Evolutionary conservation across 2,797 vertebrate species (phyloP).

Genomic region (Falco columbarius): DNA sequence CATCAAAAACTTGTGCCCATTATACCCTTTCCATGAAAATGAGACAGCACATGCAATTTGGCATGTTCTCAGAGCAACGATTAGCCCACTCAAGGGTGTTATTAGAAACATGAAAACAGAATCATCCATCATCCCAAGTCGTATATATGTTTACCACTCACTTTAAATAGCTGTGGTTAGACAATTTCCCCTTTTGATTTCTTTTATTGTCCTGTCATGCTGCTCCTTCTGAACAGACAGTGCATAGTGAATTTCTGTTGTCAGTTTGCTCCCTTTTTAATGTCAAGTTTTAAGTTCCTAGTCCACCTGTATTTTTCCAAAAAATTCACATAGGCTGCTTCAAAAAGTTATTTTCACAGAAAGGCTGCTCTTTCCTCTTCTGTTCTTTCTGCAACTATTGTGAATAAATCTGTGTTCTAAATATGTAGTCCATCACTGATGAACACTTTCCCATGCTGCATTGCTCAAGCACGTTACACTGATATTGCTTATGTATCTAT

Average conservation of each 20-base stretch:
- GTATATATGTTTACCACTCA: neutral
- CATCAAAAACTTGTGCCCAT: neutral
- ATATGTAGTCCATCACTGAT: slow-evolving; percentile 12
- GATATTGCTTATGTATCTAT: neutral
- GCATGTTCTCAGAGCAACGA: neutral
- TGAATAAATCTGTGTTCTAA: neutral
- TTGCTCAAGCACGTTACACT: neutral
- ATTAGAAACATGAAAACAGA: neutral
- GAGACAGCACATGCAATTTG: neutral
- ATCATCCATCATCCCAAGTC: neutral
- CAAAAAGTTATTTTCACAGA: neutral
- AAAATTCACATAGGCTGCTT: neutral
- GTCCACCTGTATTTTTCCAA: neutral
- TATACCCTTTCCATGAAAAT: neutral
- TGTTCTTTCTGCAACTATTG: neutral
- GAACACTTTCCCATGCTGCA: neutral
- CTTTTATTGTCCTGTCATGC: neutral
- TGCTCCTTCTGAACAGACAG: slow-evolving; percentile 34
- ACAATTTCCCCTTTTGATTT: neutral
- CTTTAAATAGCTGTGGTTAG: neutral
- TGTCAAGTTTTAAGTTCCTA: slow-evolving; percentile 51
- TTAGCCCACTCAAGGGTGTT: neutral
- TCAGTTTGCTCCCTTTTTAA: neutral
- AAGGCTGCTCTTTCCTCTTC: neutral
- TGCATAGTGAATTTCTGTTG: neutral